Conservation (phyloP, 2,113 vertebrate species). For the Nannospalax galili region DNA sequence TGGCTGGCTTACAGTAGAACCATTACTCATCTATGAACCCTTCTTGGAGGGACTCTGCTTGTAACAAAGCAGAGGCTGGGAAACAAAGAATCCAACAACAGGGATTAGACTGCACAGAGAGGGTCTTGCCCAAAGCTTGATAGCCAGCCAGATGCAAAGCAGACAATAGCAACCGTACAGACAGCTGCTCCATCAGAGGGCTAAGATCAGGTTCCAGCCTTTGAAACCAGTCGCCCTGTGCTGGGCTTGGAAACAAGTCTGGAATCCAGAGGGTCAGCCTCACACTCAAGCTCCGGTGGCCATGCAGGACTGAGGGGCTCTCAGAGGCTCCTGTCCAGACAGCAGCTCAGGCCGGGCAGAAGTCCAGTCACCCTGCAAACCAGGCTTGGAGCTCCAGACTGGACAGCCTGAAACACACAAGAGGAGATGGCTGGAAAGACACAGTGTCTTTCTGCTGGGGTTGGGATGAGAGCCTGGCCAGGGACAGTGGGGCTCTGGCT, state of each 20-base stretch:
- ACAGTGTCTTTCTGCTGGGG: accelerated
- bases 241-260: neutral
- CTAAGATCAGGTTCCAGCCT: neutral
- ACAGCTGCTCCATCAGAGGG: neutral
- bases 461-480: neutral
- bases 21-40: no score
- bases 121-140: neutral
- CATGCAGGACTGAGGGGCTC: neutral
- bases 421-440: neutral
- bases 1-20: neutral
- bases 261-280: neutral
- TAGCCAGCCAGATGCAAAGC: neutral
- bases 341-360: neutral
- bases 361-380: no score
- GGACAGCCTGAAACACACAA: neutral
- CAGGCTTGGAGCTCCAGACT: neutral
- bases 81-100: neutral
- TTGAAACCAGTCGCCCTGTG: neutral
- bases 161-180: neutral
- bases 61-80: neutral
- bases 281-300: neutral
- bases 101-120: no score
- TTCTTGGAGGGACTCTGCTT: neutral
- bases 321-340: neutral
- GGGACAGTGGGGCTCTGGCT: neutral